Percentiles rank a stretch among this genome's conserved stretches.
Evolutionary conservation across 2,888 invertebrate species (phyloP).

Genomic region (Camptogramma bilineatum): DNA sequence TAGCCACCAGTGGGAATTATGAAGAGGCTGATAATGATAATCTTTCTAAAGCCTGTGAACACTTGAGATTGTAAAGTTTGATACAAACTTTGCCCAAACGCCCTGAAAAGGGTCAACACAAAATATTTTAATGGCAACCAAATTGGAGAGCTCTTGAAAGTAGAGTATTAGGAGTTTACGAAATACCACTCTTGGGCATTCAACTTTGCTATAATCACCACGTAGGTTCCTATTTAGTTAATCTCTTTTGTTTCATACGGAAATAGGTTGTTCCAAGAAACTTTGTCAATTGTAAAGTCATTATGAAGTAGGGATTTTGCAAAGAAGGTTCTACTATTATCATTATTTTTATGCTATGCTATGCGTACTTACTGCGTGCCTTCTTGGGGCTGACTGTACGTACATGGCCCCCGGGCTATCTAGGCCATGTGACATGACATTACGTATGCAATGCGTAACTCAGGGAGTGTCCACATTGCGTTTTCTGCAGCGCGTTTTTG

Average conservation of each 20-base stretch:
- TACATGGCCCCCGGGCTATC: conserved; percentile 13
- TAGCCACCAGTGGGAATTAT: conserved; percentile 9
- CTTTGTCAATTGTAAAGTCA: background rate
- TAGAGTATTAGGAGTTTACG: conserved; percentile 15
- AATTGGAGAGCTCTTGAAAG: conserved; percentile 19
- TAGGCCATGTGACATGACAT: conserved; percentile 20
- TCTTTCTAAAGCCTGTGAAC: conserved; percentile 16
- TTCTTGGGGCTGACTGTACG: conserved; percentile 12
- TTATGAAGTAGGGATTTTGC: background rate
- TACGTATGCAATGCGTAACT: conserved; percentile 42
- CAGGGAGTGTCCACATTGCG: no score
- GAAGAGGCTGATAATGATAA: conserved; percentile 13
- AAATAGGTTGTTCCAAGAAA: background rate
- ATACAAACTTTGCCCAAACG: conserved; percentile 22
- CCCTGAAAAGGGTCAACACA: conserved; percentile 22
- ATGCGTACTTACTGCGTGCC: background rate
- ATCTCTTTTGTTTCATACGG: conserved; percentile 3
- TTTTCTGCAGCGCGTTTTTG: no score
- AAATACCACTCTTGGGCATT: conserved; percentile 20
- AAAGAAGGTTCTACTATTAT: background rate
- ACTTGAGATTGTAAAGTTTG: conserved; percentile 27
- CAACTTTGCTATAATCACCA: conserved; percentile 11
- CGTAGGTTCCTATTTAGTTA: background rate
- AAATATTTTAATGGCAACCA: conserved; percentile 24
- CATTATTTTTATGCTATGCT: background rate